Evolutionary conservation across 2,113 vertebrate genomes (phyloP), one percentile per base, ranked within the genome.

Genomic region (Thymallus thymallus): DNA sequence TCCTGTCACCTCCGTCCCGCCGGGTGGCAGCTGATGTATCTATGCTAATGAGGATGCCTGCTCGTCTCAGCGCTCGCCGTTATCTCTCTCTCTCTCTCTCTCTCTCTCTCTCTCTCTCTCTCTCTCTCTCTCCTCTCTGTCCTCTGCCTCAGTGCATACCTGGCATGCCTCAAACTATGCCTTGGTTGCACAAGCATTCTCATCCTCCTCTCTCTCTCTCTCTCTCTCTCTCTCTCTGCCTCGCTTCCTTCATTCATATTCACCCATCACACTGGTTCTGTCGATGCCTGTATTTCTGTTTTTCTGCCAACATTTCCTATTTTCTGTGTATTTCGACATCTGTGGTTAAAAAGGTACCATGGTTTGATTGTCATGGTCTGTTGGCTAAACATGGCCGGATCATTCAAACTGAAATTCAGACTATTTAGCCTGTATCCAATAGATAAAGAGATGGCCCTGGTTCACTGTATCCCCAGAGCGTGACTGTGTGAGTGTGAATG

Each of bases 41-140:
- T 94, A 91, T 92, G 91, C 89, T 90, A 91, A 92, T 91, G 35
- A 77, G 81, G 76, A 74, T 68, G 74, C 82, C 75, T 73, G 79
- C 56, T 14, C 78, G 16, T 75, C 35, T 41, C 35, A 41, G 35
- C 35, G 7, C 35, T 41, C 35, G 2, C 82, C 81, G 4, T 91
- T 93, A 92, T 93, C 92, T 94, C n/a, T 91, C 92, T 92, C 90
- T 1, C 79, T 78, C n/a, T 56, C 69, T 69, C 64, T 0, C 22
- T 68, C 9, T 10, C 3, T n/a, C 13, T 13, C 48, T 51, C 48
- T 51, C 14, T 51, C 48, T 91, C 92, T 92, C 90, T 1, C 79
- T 78, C n/a, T 56, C 69, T 69, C 64, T 0, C 22, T 68, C 9
- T 10, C 3, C 13, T 13, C 48, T 51, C 48, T 51, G 48, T 51